phyloP scores from a whole-genome alignment of 2,888 invertebrate genomes.

The Caradrina kadenii region DNA sequence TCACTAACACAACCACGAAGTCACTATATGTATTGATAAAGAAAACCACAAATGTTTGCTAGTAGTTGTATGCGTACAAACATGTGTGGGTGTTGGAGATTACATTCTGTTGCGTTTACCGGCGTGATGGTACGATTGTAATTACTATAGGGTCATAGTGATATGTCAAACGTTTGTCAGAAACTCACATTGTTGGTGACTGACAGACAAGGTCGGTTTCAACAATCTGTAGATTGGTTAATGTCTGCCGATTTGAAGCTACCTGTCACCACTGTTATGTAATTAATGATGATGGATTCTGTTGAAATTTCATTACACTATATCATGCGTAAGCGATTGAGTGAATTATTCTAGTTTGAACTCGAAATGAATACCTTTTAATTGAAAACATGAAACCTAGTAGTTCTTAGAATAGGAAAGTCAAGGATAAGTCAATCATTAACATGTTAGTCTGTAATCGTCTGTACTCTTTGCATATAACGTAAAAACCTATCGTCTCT shows the following conservation, averaged over 20 bases:
- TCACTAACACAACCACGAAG: constrained; percentile 67
- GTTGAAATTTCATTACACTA: constrained; percentile 4
- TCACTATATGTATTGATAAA: constrained; percentile 73
- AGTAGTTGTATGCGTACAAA: constrained; percentile 70
- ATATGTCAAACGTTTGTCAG: constrained; percentile 58
- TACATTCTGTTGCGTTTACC: constrained; percentile 71
- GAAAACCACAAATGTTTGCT: constrained; percentile 75
- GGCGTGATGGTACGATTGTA: constrained; percentile 68
- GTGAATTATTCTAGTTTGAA: constrained; percentile 6
- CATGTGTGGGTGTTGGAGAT: constrained; percentile 75
- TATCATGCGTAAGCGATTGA: constrained; percentile 8
- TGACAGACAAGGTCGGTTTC: constrained; percentile 51
- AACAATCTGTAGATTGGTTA: constrained; percentile 41
- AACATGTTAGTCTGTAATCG: not conserved
- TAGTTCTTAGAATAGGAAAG: constrained; percentile 18
- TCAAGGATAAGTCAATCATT: constrained; percentile 13
- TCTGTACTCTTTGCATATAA: not conserved
- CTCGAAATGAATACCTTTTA: constrained; percentile 1
- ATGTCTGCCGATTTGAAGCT: constrained; percentile 30
- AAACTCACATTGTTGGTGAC: constrained; percentile 36
- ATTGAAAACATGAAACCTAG: not conserved
- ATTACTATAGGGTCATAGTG: constrained; percentile 60
- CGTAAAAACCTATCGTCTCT: constrained; percentile 8
- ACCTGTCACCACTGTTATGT: constrained; percentile 14
- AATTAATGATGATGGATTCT: constrained; percentile 28